These are phyloP conservation scores for Calameuta pallipes DNA, from an alignment of 2,888 invertebrate genomes.

Conservation along the genomic window DNA sequence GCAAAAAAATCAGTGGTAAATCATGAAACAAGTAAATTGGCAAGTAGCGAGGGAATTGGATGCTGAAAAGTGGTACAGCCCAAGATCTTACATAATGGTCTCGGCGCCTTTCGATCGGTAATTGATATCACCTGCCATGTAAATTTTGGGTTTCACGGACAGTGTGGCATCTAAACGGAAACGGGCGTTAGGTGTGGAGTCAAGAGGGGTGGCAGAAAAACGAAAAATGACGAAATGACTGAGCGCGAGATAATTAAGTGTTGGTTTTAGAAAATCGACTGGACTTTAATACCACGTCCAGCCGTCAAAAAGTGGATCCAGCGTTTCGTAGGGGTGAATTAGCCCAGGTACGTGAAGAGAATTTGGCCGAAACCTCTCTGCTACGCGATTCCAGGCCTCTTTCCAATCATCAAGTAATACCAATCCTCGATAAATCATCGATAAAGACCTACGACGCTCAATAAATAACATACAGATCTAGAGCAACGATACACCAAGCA, in stretches of 20 bases:
- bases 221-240: slow-evolving; percentile 47
- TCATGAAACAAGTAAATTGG: neutral
- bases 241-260: slow-evolving; percentile 64
- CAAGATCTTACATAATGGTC: neutral
- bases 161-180: slow-evolving; percentile 18
- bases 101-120: slow-evolving; percentile 48
- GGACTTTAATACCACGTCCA: slow-evolving; percentile 58
- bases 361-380: slow-evolving; percentile 15
- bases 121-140: slow-evolving; percentile 66
- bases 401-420: neutral
- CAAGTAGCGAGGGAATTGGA: neutral
- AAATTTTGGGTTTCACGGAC: slow-evolving; percentile 54
- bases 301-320: slow-evolving; percentile 14
- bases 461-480: neutral
- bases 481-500: neutral
- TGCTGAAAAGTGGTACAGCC: neutral
- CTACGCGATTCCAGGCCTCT: neutral
- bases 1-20: neutral
- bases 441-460: neutral
- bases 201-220: slow-evolving; percentile 1
- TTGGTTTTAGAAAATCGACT: slow-evolving; percentile 64
- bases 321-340: slow-evolving; percentile 17
- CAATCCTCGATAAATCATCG: neutral
- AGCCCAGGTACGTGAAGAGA: slow-evolving; percentile 36
- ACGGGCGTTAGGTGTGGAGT: slow-evolving; percentile 23